Base-by-base conservation (phyloP, 2,888 invertebrate genomes). In the Drosophila percnosoma region DNA sequence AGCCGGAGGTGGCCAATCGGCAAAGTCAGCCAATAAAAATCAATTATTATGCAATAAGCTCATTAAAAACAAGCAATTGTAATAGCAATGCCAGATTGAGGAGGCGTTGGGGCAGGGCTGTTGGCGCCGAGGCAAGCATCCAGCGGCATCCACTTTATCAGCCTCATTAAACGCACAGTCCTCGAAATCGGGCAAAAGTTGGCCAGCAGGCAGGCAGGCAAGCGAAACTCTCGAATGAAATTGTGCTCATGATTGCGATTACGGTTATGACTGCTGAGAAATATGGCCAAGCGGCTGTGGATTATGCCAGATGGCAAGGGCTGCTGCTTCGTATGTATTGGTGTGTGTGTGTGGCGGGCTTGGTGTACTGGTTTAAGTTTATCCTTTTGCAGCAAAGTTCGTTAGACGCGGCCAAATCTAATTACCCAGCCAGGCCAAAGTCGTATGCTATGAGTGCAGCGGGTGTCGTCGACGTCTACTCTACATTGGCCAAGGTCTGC, bases 211-310 rank as follows among this genome's bases (percentile, higher is more conserved):
- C 33, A 68, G 78, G 51, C 60, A 68, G 40, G 55, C 60, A 45
- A 29, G 75, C 57, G 66, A 79, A 79, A 67, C 80, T 75, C 78
- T 80, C 69, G 75, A 87, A 87, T 87, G 80, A 84, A 84, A 84
- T 84, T 82, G 84, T 87, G 87, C 87, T 82, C 83, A 82, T 87
- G 87, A 84, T 84, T 84, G 82, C 85, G 84, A 87, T 84, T 87
- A 82, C 70, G 82, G 65, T 80, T 84, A 84, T 87, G 87, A 84
- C 81, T 80, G 87, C 53, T 33, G 51, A 75, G 73, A 79, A 69
- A 75, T 73, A 73, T 68, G 65, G 76, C 70, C 53, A 40, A 24
- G 24, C 24, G 18, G 27, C 31, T 36, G 40, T n/a, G 51, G 52
- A 59, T 51, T 36, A 49, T 31, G 58, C 53, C 72, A 61, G 73